Conservation (phyloP, 2,797 vertebrate species). For the Lates japonicus region DNA sequence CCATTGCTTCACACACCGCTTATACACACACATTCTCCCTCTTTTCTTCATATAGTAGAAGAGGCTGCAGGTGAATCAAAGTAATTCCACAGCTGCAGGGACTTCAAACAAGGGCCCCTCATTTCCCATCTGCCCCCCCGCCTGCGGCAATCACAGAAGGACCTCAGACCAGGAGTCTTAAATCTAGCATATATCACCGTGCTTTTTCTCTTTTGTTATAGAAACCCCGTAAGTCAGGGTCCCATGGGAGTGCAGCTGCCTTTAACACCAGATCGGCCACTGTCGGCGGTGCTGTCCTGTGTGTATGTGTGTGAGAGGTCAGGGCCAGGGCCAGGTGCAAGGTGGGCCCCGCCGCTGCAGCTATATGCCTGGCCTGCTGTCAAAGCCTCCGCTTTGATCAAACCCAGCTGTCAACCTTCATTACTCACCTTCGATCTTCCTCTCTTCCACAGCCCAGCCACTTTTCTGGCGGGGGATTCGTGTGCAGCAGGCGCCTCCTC, state of each 20-base stretch:
- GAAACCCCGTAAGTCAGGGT: constrained; percentile 78
- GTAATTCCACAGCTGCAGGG: constrained; percentile 83
- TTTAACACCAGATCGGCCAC: constrained; percentile 57
- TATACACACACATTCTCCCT: constrained; percentile 68
- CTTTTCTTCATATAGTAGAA: constrained; percentile 67
- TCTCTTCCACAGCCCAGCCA: constrained; percentile 59
- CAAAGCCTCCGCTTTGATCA: constrained; percentile 82
- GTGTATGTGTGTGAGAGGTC: constrained; percentile 50
- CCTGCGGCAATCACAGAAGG: too few relatives aligned
- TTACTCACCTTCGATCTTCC: constrained; percentile 80
- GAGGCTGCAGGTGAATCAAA: constrained; percentile 78
- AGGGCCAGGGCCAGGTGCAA: constrained; percentile 36
- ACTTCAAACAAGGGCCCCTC: constrained; percentile 81
- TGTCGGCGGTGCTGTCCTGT: constrained; percentile 54
- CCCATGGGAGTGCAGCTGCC: constrained; percentile 63
- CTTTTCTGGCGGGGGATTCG: constrained; percentile 57
- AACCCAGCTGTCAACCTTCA: constrained; percentile 82
- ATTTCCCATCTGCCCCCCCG: constrained; percentile 59
- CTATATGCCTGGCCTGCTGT: constrained; percentile 77
- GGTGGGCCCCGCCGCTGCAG: constrained; percentile 72
- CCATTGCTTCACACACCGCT: too few relatives aligned
- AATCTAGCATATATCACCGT: constrained; percentile 81
- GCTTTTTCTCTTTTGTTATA: constrained; percentile 79
- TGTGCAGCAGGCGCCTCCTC: constrained; percentile 17
- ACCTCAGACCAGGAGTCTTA: constrained; percentile 76